Evolutionary conservation across 2,113 vertebrate species (phyloP).

Genomic region (Salvelinus fontinalis): DNA sequence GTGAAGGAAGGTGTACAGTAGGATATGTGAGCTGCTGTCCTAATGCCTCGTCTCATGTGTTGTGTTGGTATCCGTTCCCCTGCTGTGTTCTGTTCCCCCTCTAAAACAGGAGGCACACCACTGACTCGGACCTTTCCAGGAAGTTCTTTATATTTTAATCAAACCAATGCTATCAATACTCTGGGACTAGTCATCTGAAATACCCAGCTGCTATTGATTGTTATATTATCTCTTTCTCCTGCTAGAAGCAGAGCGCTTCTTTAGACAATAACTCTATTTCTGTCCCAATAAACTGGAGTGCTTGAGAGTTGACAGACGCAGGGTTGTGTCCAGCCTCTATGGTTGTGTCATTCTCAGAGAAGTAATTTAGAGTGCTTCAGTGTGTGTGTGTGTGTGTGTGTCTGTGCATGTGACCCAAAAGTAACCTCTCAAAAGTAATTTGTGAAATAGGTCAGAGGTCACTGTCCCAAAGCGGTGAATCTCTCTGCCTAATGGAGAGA

Average conservation of each 20-base stretch:
- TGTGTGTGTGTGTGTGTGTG: slow-evolving; percentile 32
- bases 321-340: slow-evolving; percentile 1
- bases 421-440: slow-evolving; percentile 2
- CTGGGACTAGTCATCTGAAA: slow-evolving; percentile 3
- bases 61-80: neutral
- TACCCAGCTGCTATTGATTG: too few relatives aligned
- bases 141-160: slow-evolving; percentile 62
- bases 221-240: too few relatives aligned
- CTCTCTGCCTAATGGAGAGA: neutral
- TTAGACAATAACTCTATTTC: too few relatives aligned
- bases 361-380: slow-evolving; percentile 23
- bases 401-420: slow-evolving; percentile 24
- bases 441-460: neutral
- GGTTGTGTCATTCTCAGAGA: neutral
- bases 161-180: slow-evolving; percentile 48
- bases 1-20: neutral
- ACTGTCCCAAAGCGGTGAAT: neutral
- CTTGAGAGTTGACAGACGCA: too few relatives aligned
- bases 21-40: neutral
- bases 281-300: too few relatives aligned
- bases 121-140: slow-evolving; percentile 53
- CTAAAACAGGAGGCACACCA: slow-evolving; percentile 16
- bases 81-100: neutral
- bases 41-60: neutral
- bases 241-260: too few relatives aligned